These are phyloP conservation scores for Spinibarbus caldwelli DNA, from an alignment of 2,797 vertebrate species.

Conservation along the genomic window DNA sequence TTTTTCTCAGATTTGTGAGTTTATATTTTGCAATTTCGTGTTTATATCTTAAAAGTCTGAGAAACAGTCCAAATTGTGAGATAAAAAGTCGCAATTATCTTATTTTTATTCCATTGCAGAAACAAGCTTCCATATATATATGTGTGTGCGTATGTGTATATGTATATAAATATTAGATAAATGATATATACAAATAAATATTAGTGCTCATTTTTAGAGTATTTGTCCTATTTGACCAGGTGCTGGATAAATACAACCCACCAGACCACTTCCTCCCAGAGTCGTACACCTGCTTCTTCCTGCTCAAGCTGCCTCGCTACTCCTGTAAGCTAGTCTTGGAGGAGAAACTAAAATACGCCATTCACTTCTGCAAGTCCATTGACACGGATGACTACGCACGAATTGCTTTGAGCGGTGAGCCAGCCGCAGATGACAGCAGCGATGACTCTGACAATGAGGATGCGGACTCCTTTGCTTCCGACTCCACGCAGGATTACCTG, in stretches of 20 bases:
- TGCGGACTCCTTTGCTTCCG: slow-evolving; percentile 95
- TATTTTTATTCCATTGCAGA: background rate
- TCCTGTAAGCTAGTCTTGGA: slow-evolving; percentile 96
- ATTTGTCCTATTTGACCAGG: slow-evolving; percentile 72
- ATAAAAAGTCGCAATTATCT: background rate
- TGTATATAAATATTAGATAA: background rate
- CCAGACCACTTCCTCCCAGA: slow-evolving; percentile 98
- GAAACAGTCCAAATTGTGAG: too few species aligned
- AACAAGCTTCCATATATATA: background rate
- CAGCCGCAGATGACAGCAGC: slow-evolving; percentile 93
- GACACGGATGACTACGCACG: slow-evolving; percentile 98
- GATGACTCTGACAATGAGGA: slow-evolving; percentile 98
- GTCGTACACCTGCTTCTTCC: slow-evolving; percentile 99
- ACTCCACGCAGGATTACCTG: slow-evolving; percentile 97
- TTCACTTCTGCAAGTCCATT: slow-evolving; percentile 99
- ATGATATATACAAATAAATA: background rate
- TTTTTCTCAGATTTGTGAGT: background rate
- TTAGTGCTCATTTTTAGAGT: background rate
- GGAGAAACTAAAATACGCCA: slow-evolving; percentile 97
- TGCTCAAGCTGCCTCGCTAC: slow-evolving; percentile 96
- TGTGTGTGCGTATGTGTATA: background rate
- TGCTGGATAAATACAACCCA: slow-evolving; percentile 97
- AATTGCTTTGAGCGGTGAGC: slow-evolving; percentile 94
- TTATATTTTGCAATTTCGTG: too few species aligned
- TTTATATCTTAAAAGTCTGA: too few species aligned